phyloP scores from a whole-genome alignment of 2,797 vertebrate genomes.

The Calcarius lapponicus region DNA sequence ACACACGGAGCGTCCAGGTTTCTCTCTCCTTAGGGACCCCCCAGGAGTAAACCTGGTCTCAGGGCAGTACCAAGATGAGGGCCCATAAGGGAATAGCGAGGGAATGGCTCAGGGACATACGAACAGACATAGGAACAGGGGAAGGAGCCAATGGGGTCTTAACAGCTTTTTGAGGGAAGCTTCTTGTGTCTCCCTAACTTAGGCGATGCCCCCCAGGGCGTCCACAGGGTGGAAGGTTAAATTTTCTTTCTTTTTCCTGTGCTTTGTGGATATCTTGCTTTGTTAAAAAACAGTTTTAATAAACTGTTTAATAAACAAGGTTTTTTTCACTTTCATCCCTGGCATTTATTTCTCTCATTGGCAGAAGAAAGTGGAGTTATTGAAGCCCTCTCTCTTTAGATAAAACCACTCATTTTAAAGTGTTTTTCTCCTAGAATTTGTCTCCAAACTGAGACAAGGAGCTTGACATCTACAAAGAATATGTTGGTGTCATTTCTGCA shows the following conservation, averaged over 20 bases:
- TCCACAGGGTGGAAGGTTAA: neutral
- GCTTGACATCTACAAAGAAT: too few species aligned
- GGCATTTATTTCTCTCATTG: too few species aligned
- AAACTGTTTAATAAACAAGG: too few species aligned
- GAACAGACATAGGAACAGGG: neutral
- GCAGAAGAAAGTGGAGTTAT: too few species aligned
- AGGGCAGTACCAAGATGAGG: neutral
- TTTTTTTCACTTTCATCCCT: too few species aligned
- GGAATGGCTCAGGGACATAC: neutral
- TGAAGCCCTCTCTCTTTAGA: too few species aligned
- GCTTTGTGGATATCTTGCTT: too few species aligned
- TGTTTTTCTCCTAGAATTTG: too few species aligned
- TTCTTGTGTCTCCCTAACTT: neutral
- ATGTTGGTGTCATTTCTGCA: too few species aligned
- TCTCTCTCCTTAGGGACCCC: neutral
- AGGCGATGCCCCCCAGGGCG: neutral
- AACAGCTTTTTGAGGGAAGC: neutral
- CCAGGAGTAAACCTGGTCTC: neutral
- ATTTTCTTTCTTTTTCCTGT: neutral
- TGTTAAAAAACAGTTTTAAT: too few species aligned
- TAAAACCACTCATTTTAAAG: too few species aligned
- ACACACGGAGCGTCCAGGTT: neutral
- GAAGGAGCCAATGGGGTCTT: neutral
- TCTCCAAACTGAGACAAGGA: too few species aligned
- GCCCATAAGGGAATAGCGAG: neutral